Evolutionary conservation across 2,797 vertebrate genomes (phyloP), one percentile per base, ranked within the genome.

Genomic region (Ceryle rudis): DNA sequence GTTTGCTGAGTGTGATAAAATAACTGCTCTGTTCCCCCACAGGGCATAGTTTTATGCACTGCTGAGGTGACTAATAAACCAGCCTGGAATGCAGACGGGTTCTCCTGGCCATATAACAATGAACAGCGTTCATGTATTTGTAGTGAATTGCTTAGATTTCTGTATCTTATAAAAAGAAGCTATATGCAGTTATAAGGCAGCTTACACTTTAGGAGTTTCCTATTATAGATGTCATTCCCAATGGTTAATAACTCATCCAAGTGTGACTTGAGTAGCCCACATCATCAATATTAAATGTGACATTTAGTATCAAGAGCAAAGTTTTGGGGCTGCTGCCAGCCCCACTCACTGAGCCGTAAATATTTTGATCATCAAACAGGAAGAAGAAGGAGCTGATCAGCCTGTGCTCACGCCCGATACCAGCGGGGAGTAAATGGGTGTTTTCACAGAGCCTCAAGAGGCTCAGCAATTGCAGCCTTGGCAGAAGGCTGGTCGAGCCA

Each of bases 261-360:
- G 71, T 70, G 70, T 89, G 96, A 94, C 73, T 82, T 67, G 81
- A 86, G 73, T 86, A 85, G 88, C 91, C 95, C 71, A 94, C 89
- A 90, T 83, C 86, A 96, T 96, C 94, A 96, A 89, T 96, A 97
- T 93, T 91, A 94, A 72, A 96, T 78, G 83, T 93, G 95, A 96
- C 96, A 93, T 96, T 96, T 97, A 96, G 91, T 94, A 96, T 94
- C 85, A 93, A 74, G 91, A 95, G 77, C 82, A 92, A 96, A 95
- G 89, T 95, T 97, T 95, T 87, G 81, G 92, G 92, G 96, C 74
- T 93, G 89, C 80, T 96, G 92, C 96, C 95, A 96, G 95, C 69
- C 93, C 71, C 94, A 57, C 69, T 95, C 67, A 61, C 74, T 54
- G 86, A 92, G 89, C 72, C 0, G 47, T 97, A 97, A 94, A 96